Base-by-base conservation (phyloP, 2,797 vertebrate species). In the Macropodus opercularis region DNA sequence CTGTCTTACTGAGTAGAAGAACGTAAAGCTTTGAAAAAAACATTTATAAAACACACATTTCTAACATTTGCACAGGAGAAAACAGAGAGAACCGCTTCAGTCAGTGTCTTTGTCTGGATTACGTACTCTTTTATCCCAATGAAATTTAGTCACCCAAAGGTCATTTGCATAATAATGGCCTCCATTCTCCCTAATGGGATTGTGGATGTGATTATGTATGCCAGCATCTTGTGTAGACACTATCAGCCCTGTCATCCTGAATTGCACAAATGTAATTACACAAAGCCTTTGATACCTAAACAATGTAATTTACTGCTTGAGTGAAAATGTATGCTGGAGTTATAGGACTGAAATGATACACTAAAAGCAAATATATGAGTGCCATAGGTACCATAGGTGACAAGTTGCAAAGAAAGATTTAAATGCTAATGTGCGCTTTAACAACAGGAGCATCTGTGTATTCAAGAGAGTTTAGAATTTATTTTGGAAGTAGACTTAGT, bases 141-240 rank as follows among this genome's bases (percentile, higher is more conserved):
- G 86, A 79, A 72, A 84, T 86, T 85, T 80, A 66, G 85, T 80
- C 86, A 87, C 82, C 86, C 85, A 87, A 81, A 90, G 90, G 90
- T 90, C 85, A 92, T 91, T 91, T 90, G 81, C 90, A 91, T 92
- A 91, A 91, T 89, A 91, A 91, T 89, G 77, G 78, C 44, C 77
- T 88, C 69, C 59, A 64, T 72, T 82, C 69, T 86, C 86, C 84
- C 87, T 85, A 89, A 87, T 88, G 87, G 86, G 87, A 86, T 89
- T 90, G 86, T 51, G 84, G 72, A 82, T 85, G 87, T 87, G 86
- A 90, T 90, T 88, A 88, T 85, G 85, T 87, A 86, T 84, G 85
- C 80, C 62, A 69, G 63, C 63, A 38, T 81, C 86, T 86, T 88
- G 80, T 74, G 75, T 75, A 79, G 80, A 87, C 80, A 81, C 84